These are phyloP conservation scores for Corapipo altera DNA, from an alignment of 2,113 vertebrate genomes.

Conservation along the genomic window DNA sequence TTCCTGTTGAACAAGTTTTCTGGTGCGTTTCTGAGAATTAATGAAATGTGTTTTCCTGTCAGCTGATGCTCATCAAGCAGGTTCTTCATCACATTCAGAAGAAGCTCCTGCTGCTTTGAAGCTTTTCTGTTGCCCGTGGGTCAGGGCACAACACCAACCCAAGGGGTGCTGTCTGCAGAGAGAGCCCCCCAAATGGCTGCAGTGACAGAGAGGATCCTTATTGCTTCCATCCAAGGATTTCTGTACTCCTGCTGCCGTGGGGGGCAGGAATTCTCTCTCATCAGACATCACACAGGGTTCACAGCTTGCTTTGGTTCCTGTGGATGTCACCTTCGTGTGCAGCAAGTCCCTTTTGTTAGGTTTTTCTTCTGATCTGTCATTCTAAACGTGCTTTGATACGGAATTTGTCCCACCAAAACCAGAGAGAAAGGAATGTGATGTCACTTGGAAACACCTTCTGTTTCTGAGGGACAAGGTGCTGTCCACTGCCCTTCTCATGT, in stretches of 20 bases:
- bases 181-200: neutral
- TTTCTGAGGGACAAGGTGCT: neutral
- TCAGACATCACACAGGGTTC: neutral
- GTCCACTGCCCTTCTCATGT: rapidly evolving
- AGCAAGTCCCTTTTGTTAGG: neutral
- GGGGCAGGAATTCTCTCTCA: neutral
- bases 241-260: neutral
- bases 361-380: neutral
- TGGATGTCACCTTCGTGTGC: neutral
- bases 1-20: neutral
- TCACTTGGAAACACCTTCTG: neutral
- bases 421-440: neutral
- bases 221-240: neutral
- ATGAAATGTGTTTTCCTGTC: neutral
- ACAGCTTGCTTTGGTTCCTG: neutral
- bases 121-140: rapidly evolving
- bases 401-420: neutral
- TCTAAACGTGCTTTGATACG: neutral
- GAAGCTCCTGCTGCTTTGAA: neutral
- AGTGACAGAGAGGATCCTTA: neutral
- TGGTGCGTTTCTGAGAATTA: neutral
- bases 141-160: neutral
- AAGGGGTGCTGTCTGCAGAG: neutral
- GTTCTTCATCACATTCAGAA: neutral
- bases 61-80: neutral